Evolutionary conservation across 2,113 vertebrate genomes (phyloP).

Genomic region (Alouatta palliata): DNA sequence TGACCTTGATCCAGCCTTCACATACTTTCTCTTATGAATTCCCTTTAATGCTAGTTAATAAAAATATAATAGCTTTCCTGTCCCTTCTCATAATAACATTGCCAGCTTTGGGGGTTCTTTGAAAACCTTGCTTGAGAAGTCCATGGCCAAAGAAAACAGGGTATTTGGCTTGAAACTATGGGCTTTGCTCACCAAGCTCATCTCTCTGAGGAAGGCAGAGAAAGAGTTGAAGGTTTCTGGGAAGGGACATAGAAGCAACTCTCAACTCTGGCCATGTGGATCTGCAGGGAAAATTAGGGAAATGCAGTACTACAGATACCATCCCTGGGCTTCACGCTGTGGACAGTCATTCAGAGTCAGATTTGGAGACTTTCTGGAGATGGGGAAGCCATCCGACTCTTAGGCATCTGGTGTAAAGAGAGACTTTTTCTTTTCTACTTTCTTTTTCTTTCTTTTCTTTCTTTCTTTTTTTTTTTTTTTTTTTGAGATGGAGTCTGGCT

Average conservation of each 20-base stretch:
- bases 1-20: background rate
- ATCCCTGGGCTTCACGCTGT: background rate
- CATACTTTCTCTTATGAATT: background rate
- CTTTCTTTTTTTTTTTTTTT: too few species aligned
- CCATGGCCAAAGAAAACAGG: background rate
- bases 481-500: background rate
- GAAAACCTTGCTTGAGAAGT: background rate
- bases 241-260: background rate
- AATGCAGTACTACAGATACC: background rate
- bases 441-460: too few species aligned
- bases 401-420: background rate
- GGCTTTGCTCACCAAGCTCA: background rate
- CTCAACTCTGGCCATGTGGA: background rate
- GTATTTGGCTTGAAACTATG: background rate
- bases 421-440: background rate
- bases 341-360: rapidly evolving
- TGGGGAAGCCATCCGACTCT: background rate
- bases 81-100: background rate
- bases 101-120: background rate
- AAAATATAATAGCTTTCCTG: background rate
- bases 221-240: background rate
- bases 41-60: background rate
- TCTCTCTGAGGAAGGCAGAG: background rate
- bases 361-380: background rate
- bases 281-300: background rate